Evolutionary conservation across 2,888 invertebrate genomes (phyloP).

Genomic region (Lasiommata megera): DNA sequence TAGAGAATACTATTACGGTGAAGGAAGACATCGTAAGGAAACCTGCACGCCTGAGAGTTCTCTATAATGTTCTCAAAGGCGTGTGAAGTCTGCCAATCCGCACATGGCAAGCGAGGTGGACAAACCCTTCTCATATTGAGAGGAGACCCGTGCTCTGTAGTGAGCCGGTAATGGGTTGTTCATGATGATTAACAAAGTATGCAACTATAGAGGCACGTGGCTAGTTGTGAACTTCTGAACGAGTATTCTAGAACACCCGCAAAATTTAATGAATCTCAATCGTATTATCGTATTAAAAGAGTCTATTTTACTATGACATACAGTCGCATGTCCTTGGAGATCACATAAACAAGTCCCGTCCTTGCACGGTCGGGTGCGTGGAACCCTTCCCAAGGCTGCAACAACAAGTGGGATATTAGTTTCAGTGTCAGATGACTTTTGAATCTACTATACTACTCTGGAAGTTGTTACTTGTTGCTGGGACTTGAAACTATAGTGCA

Average conservation of each 20-base stretch:
- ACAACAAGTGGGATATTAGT: slow-evolving; percentile 66
- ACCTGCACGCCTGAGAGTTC: no score
- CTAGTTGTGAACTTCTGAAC: not conserved
- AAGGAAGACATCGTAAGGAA: no score
- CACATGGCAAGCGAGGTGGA: no score
- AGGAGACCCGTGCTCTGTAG: no score
- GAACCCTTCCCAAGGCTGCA: slow-evolving; percentile 65
- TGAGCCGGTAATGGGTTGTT: no score
- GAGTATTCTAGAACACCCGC: slow-evolving; percentile 3
- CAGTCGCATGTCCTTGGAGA: slow-evolving; percentile 40
- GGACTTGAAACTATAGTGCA: slow-evolving; percentile 12
- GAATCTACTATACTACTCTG: slow-evolving; percentile 34
- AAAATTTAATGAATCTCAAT: not conserved
- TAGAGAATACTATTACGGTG: no score
- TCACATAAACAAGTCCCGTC: slow-evolving; percentile 61
- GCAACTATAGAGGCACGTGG: not conserved
- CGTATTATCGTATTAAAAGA: not conserved
- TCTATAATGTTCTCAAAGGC: no score
- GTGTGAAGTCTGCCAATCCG: no score
- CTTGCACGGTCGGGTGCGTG: slow-evolving; percentile 72
- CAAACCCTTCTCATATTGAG: no score
- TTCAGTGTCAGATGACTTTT: slow-evolving; percentile 59
- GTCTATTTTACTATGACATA: not conserved
- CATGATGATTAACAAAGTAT: no score
- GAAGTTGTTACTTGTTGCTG: slow-evolving; percentile 45